Percentiles rank a stretch among this genome's conserved stretches.
Evolutionary conservation across 2,797 vertebrate species (phyloP).

Genomic region (Melanotaenia parkinsoni): DNA sequence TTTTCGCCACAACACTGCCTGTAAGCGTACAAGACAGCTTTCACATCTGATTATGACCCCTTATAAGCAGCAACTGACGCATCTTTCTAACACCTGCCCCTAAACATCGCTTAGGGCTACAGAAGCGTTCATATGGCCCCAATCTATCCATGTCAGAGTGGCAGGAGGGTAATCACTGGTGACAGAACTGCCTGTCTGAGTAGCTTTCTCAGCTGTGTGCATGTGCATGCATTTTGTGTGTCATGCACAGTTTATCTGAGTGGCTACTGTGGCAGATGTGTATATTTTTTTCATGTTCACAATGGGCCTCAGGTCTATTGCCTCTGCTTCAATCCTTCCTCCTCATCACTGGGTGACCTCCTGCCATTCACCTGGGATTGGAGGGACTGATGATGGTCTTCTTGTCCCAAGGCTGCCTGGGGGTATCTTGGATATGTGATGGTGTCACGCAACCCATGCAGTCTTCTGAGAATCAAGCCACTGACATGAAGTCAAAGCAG

Average conservation of each 20-base stretch:
- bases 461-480: constrained; percentile 58
- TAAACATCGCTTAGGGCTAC: constrained; percentile 78
- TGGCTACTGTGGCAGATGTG: constrained; percentile 59
- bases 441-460: constrained; percentile 66
- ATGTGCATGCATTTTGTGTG: constrained; percentile 42
- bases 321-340: constrained; percentile 39
- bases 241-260: constrained; percentile 36
- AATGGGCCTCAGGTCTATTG: constrained; percentile 63
- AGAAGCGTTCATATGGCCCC: constrained; percentile 73
- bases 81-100: constrained; percentile 67
- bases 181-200: constrained; percentile 77
- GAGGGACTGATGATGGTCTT: constrained; percentile 65
- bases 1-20: constrained; percentile 71
- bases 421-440: constrained; percentile 62
- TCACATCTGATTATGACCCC: constrained; percentile 81
- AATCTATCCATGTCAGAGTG: constrained; percentile 74
- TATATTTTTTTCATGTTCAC: constrained; percentile 60
- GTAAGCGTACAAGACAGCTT: constrained; percentile 81
- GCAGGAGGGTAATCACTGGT: constrained; percentile 74
- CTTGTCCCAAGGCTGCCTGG: constrained; percentile 65
- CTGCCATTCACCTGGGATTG: constrained; percentile 70
- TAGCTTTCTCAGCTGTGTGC: constrained; percentile 47
- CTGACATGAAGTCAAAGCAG: constrained; percentile 66
- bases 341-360: constrained; percentile 54
- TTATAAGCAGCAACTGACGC: constrained; percentile 69